These are phyloP conservation scores for Pseudomyrmex pallidus DNA, from an alignment of 1,140 invertebrate genomes.

Conservation along the genomic window DNA sequence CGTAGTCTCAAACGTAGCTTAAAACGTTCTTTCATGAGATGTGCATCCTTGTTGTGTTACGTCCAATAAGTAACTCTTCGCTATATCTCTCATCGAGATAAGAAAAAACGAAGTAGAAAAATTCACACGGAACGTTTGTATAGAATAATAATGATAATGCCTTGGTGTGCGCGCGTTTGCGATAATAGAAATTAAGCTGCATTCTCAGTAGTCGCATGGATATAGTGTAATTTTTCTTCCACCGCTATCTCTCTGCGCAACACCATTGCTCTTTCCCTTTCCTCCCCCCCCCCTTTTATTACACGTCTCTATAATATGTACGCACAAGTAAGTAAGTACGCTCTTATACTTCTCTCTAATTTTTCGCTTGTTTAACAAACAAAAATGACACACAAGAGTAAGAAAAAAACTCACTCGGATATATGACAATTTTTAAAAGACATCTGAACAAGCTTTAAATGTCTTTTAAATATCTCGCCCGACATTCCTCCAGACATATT, in stretches of 20 bases:
- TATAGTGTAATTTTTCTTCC: constrained; percentile 29
- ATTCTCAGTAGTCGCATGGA: constrained; percentile 48
- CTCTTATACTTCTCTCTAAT: constrained; percentile 25
- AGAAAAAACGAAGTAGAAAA: no score
- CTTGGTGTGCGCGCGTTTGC: constrained; percentile 12
- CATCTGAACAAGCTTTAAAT: neutral
- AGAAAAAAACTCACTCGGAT: no score
- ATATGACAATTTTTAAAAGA: no score
- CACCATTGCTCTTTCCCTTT: constrained; percentile 10
- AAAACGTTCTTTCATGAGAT: constrained; percentile 46
- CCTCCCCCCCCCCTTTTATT: neutral
- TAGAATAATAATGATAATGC: neutral
- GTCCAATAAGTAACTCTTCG: no score
- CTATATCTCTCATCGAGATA: no score
- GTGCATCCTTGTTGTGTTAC: constrained; percentile 48
- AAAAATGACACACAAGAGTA: no score
- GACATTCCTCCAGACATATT: neutral
- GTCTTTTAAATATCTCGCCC: neutral
- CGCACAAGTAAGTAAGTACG: constrained; percentile 53
- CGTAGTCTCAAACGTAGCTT: constrained; percentile 49
- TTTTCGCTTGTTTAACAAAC: neutral
- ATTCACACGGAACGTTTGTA: no score
- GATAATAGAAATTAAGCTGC: neutral
- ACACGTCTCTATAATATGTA: constrained; percentile 13
- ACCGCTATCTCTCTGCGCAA: constrained; percentile 32